Conservation (phyloP, 2,888 invertebrate species). For the Ellobium chinense region DNA sequence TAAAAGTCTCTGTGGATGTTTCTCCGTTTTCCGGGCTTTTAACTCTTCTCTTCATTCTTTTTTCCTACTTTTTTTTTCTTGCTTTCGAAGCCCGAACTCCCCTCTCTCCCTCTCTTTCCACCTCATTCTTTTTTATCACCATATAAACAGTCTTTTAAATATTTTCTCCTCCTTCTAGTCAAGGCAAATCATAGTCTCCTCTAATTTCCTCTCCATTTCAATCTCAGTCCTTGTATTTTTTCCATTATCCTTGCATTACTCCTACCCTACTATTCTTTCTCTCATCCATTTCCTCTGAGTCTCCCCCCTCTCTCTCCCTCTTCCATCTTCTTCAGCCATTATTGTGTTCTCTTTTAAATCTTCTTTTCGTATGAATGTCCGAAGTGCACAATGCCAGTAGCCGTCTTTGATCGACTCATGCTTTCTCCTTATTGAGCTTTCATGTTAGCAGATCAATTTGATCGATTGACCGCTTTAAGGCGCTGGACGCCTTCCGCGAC, state of each 20-base stretch:
- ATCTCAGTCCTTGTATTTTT: neutral
- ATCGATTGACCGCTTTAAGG: neutral
- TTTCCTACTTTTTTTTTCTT: too few species aligned
- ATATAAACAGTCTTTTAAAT: too few species aligned
- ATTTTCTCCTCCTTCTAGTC: too few species aligned
- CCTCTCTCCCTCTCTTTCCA: too few species aligned
- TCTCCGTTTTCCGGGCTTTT: too few species aligned
- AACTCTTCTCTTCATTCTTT: too few species aligned
- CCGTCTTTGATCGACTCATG: neutral
- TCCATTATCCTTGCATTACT: neutral
- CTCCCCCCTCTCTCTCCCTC: neutral
- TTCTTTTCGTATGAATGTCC: neutral
- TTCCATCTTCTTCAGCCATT: neutral
- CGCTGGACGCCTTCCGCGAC: neutral
- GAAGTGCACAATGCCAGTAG: neutral
- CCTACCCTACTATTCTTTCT: neutral
- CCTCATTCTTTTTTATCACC: too few species aligned
- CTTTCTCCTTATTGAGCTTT: neutral
- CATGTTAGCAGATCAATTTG: neutral
- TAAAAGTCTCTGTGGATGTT: too few species aligned
- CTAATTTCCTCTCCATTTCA: neutral
- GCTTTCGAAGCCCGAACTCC: too few species aligned
- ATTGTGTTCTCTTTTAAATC: neutral
- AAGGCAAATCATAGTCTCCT: too few species aligned
- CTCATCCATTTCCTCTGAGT: neutral